Evolutionary conservation across 2,113 vertebrate genomes (phyloP).

Genomic region (Barbus barbus): DNA sequence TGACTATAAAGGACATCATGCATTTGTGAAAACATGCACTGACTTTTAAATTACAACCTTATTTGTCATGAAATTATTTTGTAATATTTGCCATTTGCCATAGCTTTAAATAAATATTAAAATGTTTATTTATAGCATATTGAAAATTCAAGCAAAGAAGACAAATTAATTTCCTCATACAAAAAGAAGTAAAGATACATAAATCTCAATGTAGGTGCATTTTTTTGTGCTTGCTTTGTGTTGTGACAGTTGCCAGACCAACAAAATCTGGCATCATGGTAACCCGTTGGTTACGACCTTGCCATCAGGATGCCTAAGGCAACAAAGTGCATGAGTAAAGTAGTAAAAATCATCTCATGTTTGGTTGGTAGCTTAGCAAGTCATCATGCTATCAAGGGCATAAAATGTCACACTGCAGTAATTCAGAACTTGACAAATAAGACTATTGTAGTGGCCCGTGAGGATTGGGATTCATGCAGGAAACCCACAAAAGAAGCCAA

Average conservation of each 20-base stretch:
- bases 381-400: background rate
- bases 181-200: background rate
- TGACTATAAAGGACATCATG: slow-evolving; percentile 19
- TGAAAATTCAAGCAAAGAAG: slow-evolving; percentile 2
- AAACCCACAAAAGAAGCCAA: background rate
- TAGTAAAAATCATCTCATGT: background rate
- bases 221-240: background rate
- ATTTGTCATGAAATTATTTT: slow-evolving; percentile 22
- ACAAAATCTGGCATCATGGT: background rate
- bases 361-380: background rate
- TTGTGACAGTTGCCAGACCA: slow-evolving; percentile 6
- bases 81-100: background rate
- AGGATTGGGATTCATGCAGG: background rate
- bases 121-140: slow-evolving; percentile 28
- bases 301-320: slow-evolving; percentile 9
- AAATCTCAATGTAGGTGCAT: background rate
- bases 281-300: slow-evolving; percentile 29
- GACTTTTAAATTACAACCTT: slow-evolving; percentile 14
- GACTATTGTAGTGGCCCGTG: background rate
- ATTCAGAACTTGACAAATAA: background rate
- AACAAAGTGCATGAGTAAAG: background rate
- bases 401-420: background rate
- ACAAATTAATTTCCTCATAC: background rate
- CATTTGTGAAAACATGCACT: slow-evolving; percentile 14
- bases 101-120: slow-evolving; percentile 21